These are phyloP conservation scores for Callyntrura guangdongensis DNA, from an alignment of 2,888 invertebrate species.

Conservation along the genomic window DNA sequence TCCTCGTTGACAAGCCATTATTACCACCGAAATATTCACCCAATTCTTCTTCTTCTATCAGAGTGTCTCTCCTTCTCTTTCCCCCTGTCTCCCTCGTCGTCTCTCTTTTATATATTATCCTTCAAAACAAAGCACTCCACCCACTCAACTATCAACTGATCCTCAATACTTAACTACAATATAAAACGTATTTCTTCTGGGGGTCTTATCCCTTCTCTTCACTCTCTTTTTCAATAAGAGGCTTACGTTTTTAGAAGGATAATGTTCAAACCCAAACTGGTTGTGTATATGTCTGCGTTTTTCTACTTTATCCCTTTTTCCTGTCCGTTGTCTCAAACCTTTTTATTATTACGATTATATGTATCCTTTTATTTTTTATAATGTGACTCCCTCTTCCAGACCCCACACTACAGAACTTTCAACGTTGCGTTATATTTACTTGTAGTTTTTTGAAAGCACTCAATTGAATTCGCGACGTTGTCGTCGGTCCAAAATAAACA, in stretches of 20 bases:
- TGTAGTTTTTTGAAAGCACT: slow-evolving; percentile 4
- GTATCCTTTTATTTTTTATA: too few relatives aligned
- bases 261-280: slow-evolving; percentile 43
- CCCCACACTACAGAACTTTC: neutral
- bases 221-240: slow-evolving; percentile 39
- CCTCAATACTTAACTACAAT: slow-evolving; percentile 41
- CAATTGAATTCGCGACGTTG: too few relatives aligned
- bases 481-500: slow-evolving; percentile 33
- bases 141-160: slow-evolving; percentile 44
- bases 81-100: too few relatives aligned
- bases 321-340: neutral
- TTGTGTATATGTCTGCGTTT: neutral
- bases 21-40: slow-evolving; percentile 27
- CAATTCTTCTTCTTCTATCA: neutral
- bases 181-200: slow-evolving; percentile 8
- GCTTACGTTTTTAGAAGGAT: slow-evolving; percentile 55
- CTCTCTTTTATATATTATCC: neutral
- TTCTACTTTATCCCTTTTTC: neutral
- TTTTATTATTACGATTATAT: too few relatives aligned
- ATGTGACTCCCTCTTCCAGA: neutral
- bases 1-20: slow-evolving; percentile 69
- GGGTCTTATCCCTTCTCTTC: slow-evolving; percentile 11
- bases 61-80: neutral
- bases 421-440: neutral
- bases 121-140: slow-evolving; percentile 17